Conservation (phyloP, 2,113 vertebrate species). For the Atherinomorus stipes region DNA sequence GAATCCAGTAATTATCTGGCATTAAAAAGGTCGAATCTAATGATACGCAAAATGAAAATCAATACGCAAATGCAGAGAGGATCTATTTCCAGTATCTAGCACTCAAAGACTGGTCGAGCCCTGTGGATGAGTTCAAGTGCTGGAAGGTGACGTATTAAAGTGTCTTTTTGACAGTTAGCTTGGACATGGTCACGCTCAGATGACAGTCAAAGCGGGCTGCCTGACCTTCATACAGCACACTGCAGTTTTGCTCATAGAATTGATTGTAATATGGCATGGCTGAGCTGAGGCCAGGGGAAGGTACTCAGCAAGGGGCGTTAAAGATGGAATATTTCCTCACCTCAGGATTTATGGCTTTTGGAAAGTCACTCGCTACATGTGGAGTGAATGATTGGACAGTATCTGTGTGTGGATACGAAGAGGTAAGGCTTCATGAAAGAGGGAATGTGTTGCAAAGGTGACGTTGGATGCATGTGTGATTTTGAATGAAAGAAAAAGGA, state of each 20-base stretch:
- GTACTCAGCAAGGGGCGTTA: constrained; percentile 51
- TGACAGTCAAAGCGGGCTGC: constrained; percentile 65
- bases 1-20: constrained; percentile 50
- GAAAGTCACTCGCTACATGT: constrained; percentile 51
- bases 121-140: constrained; percentile 16
- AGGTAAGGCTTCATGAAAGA: too few species aligned
- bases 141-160: constrained; percentile 38
- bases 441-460: constrained; percentile 12
- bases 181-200: constrained; percentile 66
- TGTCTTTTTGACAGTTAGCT: constrained; percentile 66
- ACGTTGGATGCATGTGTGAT: neutral
- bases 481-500: neutral
- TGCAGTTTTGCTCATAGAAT: constrained; percentile 69
- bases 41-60: constrained; percentile 59
- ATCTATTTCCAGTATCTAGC: constrained; percentile 38
- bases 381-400: constrained; percentile 56
- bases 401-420: neutral
- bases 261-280: constrained; percentile 64
- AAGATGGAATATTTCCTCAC: constrained; percentile 71
- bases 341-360: constrained; percentile 59
- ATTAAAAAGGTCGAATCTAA: constrained; percentile 63
- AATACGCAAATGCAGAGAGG: constrained; percentile 33
- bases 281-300: constrained; percentile 50
- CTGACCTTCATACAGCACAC: constrained; percentile 61
- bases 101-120: constrained; percentile 32